Evolutionary conservation across 1,140 invertebrate species (phyloP).

Genomic region (Philopotamus ludificatus): DNA sequence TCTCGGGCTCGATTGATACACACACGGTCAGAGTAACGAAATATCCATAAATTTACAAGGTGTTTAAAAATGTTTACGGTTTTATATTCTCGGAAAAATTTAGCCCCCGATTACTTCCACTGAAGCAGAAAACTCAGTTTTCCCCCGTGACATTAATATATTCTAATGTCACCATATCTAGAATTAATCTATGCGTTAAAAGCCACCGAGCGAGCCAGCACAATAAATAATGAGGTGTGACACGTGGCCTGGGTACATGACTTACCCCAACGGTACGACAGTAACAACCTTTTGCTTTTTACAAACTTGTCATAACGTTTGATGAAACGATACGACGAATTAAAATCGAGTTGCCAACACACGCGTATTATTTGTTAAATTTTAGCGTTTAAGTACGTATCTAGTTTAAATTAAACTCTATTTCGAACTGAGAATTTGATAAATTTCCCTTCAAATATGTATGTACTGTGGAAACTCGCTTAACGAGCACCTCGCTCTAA

Average conservation of each 20-base stretch:
- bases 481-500: too few species aligned
- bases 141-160: slow-evolving; percentile 31
- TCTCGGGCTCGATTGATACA: slow-evolving; percentile 4
- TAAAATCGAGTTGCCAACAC: too few species aligned
- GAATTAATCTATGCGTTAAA: slow-evolving; percentile 25
- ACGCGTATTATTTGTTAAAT: too few species aligned
- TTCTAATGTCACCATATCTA: slow-evolving; percentile 26
- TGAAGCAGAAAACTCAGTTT: slow-evolving; percentile 10
- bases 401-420: too few species aligned
- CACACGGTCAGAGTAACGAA: too few species aligned
- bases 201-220: slow-evolving; percentile 1
- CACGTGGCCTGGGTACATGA: slow-evolving; percentile 3
- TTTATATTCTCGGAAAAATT: not conserved
- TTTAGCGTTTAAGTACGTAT: too few species aligned
- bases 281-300: not conserved
- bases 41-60: too few species aligned
- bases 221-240: slow-evolving; percentile 17
- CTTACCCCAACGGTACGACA: not conserved
- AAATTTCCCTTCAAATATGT: too few species aligned
- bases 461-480: too few species aligned
- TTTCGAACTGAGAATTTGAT: too few species aligned
- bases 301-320: not conserved
- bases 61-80: too few species aligned
- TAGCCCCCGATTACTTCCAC: too few species aligned
- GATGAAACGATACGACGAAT: not conserved